Percentiles rank a stretch among this genome's conserved stretches.
These are phyloP conservation scores for Thunnus thynnus DNA, from an alignment of 2,113 vertebrate genomes.

Conservation along the genomic window DNA sequence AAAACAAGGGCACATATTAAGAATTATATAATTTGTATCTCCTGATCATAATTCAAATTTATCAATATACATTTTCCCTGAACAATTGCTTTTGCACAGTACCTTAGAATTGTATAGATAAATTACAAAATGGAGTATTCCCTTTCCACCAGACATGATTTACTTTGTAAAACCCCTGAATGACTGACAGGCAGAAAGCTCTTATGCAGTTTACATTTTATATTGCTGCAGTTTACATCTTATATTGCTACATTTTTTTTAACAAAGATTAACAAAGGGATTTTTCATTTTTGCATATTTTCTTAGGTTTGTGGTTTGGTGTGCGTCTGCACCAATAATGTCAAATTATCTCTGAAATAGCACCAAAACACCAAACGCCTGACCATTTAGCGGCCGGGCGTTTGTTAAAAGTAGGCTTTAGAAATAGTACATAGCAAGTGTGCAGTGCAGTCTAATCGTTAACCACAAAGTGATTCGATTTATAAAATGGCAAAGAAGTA, in stretches of 20 bases:
- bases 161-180: constrained; percentile 80
- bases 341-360: constrained; percentile 80
- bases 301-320: constrained; percentile 73
- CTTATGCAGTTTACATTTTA: constrained; percentile 71
- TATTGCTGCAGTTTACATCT: constrained; percentile 84
- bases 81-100: constrained; percentile 85
- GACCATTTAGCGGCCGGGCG: constrained; percentile 63
- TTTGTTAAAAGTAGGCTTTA: constrained; percentile 72
- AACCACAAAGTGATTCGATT: constrained; percentile 78
- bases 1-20: constrained; percentile 76
- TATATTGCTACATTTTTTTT: constrained; percentile 83
- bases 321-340: constrained; percentile 66
- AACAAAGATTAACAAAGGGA: constrained; percentile 70
- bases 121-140: constrained; percentile 83
- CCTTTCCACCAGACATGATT: constrained; percentile 82
- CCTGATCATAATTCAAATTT: constrained; percentile 78
- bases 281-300: constrained; percentile 80
- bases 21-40: constrained; percentile 76
- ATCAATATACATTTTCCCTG: constrained; percentile 81
- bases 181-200: constrained; percentile 75
- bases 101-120: constrained; percentile 83
- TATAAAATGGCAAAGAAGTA: constrained; percentile 76
- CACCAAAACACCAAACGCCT: constrained; percentile 81
- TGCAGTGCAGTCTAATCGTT: constrained; percentile 81
- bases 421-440: constrained; percentile 74